Evolutionary conservation across 2,888 invertebrate species (phyloP).

Genomic region (Sepiola atlantica): DNA sequence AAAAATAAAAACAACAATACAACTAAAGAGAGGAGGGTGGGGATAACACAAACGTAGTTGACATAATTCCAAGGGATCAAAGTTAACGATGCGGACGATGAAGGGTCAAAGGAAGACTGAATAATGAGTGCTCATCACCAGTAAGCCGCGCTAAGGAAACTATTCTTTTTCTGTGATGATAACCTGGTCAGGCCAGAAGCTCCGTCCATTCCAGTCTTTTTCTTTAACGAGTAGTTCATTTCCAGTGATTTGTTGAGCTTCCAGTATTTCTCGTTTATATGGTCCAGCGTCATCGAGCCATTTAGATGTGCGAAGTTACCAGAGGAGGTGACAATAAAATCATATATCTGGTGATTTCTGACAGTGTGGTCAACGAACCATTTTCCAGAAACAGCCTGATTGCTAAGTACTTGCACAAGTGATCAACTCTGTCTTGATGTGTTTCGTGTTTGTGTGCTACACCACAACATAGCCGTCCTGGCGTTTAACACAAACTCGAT

Average conservation of each 20-base stretch:
- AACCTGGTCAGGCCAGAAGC: background rate
- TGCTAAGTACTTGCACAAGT: conserved; percentile 94
- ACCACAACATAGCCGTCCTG: too few relatives aligned
- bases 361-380: conserved; percentile 49
- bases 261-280: conserved; percentile 95
- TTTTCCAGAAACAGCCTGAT: conserved; percentile 80
- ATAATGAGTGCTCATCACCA: background rate
- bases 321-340: conserved; percentile 91
- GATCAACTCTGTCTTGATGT: too few relatives aligned
- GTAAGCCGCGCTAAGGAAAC: background rate
- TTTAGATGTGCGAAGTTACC: conserved; percentile 88
- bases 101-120: too few relatives aligned
- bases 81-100: background rate
- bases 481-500: too few relatives aligned
- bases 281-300: conserved; percentile 91
- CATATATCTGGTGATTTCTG: conserved; percentile 82
- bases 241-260: conserved; percentile 94
- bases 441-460: too few relatives aligned
- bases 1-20: background rate
- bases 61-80: background rate
- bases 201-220: conserved; percentile 53
- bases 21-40: background rate
- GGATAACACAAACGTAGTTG: background rate
- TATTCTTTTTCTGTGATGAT: conserved; percentile 43
- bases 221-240: conserved; percentile 94